Conservation (phyloP, 1,140 invertebrate genomes). For the Drosophila ananassae region DNA sequence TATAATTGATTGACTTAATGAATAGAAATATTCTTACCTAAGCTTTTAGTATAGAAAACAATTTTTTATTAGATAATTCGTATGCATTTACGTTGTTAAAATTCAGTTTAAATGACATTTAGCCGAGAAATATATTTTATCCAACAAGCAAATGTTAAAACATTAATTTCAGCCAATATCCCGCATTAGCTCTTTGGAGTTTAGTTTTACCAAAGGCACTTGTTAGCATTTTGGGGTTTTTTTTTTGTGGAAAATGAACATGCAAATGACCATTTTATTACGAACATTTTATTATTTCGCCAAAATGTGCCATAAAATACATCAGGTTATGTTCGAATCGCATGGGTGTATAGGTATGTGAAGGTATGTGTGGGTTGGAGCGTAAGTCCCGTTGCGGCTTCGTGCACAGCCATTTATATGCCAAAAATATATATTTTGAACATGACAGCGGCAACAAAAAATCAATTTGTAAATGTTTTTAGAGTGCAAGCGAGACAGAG, state of each 20-base stretch:
- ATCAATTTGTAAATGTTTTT: conserved; percentile 82
- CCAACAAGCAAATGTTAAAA: conserved; percentile 53
- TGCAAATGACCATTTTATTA: conserved; percentile 74
- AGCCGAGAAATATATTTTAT: conserved; percentile 4
- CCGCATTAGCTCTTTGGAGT: conserved; percentile 10
- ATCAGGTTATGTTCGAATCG: conserved; percentile 43
- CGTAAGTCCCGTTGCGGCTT: conserved; percentile 61
- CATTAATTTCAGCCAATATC: conserved; percentile 46
- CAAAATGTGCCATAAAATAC: conserved; percentile 71
- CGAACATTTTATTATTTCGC: conserved; percentile 71
- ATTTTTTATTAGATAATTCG: too few relatives aligned
- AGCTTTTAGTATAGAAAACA: too few relatives aligned
- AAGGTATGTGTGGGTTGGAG: conserved; percentile 10
- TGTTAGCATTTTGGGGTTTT: conserved; percentile 37
- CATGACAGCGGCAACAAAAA: conserved; percentile 58
- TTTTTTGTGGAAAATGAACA: conserved; percentile 49
- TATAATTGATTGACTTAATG: too few relatives aligned
- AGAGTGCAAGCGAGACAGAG: conserved; percentile 33
- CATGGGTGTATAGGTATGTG: not conserved
- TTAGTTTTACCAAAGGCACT: conserved; percentile 30
- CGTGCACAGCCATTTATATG: conserved; percentile 50
- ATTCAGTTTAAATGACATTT: conserved; percentile 28
- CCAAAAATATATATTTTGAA: conserved; percentile 42
- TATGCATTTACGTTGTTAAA: too few relatives aligned
- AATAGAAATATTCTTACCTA: too few relatives aligned